These are phyloP conservation scores for Apotomis turbidana DNA, from an alignment of 2,888 invertebrate genomes.

Conservation along the genomic window DNA sequence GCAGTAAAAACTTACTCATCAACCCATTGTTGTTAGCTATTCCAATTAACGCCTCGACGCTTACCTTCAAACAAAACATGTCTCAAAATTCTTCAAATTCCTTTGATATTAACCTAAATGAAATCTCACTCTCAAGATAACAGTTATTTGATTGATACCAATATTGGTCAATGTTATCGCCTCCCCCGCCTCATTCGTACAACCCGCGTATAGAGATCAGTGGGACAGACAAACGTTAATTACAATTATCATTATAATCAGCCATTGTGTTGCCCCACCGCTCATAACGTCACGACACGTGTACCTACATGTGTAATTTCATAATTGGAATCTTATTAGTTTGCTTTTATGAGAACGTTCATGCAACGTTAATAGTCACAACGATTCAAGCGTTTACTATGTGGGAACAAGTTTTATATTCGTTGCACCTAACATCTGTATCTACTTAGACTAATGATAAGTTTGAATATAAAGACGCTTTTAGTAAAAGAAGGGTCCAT, in stretches of 20 bases:
- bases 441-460: too few species aligned
- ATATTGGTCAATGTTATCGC: constrained; percentile 15
- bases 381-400: background rate
- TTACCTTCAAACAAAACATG: background rate
- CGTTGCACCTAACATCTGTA: too few species aligned
- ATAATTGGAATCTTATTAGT: constrained; percentile 40
- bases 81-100: background rate
- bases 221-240: constrained; percentile 54
- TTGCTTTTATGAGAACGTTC: constrained; percentile 21
- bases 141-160: constrained; percentile 1
- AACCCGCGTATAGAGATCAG: constrained; percentile 46
- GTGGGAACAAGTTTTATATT: background rate
- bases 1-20: background rate
- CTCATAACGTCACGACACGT: constrained; percentile 46
- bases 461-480: background rate
- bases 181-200: constrained; percentile 16
- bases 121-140: background rate
- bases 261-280: constrained; percentile 54
- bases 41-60: background rate
- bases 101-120: background rate
- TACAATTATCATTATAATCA: constrained; percentile 59
- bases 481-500: background rate
- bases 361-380: background rate
- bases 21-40: background rate
- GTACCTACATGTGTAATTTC: constrained; percentile 39